These are phyloP conservation scores for Ischnus inquisitorius DNA, from an alignment of 2,888 invertebrate genomes.

Conservation along the genomic window DNA sequence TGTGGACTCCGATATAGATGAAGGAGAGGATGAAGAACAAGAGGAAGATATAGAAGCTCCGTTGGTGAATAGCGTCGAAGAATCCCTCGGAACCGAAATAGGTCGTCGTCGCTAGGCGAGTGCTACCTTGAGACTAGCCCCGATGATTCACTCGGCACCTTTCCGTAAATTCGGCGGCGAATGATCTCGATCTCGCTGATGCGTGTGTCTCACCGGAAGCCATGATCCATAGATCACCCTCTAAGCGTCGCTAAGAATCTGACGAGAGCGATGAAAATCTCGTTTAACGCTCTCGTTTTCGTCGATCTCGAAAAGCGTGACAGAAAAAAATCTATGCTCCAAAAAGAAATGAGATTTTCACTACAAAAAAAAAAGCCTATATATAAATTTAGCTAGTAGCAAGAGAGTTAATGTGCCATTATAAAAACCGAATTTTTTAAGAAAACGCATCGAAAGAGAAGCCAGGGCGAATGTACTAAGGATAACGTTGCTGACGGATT, in stretches of 20 bases:
- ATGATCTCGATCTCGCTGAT: conserved; percentile 45
- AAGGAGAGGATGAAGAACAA: conserved; percentile 3
- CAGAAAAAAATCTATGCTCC: neutral
- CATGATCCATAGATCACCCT: conserved; percentile 32
- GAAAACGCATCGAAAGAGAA: neutral
- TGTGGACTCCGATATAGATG: conserved; percentile 57
- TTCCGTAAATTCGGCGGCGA: conserved; percentile 57
- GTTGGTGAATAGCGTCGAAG: conserved; percentile 45
- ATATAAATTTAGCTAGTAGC: neutral
- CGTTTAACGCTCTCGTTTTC: neutral
- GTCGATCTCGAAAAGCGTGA: neutral
- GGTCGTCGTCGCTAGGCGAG: conserved; percentile 69
- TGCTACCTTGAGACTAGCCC: conserved; percentile 63
- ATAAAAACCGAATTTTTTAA: neutral
- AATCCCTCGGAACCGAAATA: conserved; percentile 68
- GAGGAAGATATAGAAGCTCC: conserved; percentile 47
- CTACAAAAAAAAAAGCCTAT: neutral
- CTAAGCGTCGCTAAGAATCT: neutral
- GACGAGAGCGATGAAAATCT: neutral
- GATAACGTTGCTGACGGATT: conserved; percentile 64
- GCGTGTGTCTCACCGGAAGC: conserved; percentile 33
- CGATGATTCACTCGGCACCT: conserved; percentile 67
- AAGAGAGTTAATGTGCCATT: neutral
- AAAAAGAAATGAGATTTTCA: neutral
- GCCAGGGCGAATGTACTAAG: conserved; percentile 28